These are phyloP conservation scores for Erithacus rubecula DNA, from an alignment of 2,797 vertebrate species.

Conservation along the genomic window DNA sequence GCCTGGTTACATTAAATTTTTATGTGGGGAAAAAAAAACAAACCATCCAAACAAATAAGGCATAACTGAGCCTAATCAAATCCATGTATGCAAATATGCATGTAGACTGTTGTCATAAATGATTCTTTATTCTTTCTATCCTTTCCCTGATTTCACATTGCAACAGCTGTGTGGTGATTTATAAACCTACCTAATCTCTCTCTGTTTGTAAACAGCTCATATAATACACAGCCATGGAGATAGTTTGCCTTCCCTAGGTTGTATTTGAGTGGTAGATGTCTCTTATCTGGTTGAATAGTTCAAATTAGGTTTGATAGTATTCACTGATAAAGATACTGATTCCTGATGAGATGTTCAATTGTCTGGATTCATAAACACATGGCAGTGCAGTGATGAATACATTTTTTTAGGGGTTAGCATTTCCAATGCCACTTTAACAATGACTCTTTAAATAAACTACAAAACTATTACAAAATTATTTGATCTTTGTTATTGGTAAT, in stretches of 20 bases:
- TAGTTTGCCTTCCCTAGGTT: not conserved
- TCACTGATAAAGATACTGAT: constrained; percentile 18
- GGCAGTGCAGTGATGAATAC: not conserved
- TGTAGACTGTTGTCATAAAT: not conserved
- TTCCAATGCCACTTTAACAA: constrained; percentile 12
- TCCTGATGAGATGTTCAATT: not conserved
- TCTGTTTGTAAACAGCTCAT: not conserved
- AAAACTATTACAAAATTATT: constrained; percentile 9
- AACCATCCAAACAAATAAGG: not conserved
- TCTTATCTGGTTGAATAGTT: not conserved
- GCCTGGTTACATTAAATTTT: constrained; percentile 10
- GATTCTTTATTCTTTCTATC: not conserved
- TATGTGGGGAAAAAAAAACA: not conserved
- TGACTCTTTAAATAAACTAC: constrained; percentile 40
- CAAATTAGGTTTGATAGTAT: not conserved
- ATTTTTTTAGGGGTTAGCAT: not conserved
- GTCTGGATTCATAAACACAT: not conserved
- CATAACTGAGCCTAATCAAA: constrained; percentile 7
- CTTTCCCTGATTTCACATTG: not conserved
- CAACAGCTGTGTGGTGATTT: not conserved
- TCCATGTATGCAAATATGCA: not conserved
- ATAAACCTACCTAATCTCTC: not conserved
- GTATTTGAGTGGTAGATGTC: not conserved
- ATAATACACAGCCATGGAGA: not conserved
- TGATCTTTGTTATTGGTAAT: constrained; percentile 31